Base-by-base conservation (phyloP, 1,140 invertebrate species). In the Panonychus citri region DNA sequence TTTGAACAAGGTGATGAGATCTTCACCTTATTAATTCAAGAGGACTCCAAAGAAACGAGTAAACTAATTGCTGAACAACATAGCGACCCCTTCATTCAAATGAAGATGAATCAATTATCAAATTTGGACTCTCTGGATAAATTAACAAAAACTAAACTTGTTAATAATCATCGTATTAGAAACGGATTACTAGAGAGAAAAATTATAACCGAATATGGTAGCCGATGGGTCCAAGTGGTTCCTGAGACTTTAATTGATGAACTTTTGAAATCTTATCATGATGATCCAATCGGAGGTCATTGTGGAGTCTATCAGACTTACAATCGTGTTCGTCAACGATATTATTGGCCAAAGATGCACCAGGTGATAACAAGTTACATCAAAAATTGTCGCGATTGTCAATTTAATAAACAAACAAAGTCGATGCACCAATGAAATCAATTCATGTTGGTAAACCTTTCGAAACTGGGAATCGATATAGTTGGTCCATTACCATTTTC, bases 381-480 rank as follows among this genome's bases (percentile, higher is more conserved):
- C 3, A 25, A 37, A 21, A 40, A 17, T 2, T 54, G 56, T 28
- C 12, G 21, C 3, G 26, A 13, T 19, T 53, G 49, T 53, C 49
- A 57, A 53, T 12, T 5, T 25, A 53, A 27, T 4, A 53, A 57
- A 26, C 17, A 27, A 5, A 12, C 48, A 19, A 17, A 5, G n/a
- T 13, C 17, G 17, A n/a, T 30, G 8, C 30, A 30, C 17, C 25
- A 13, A 39, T 55, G 56, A 52, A 54, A 21, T 50, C 50, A 40
- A 39, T 55, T 24, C 55, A 49, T 34, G 39, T 17, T 21, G 15
- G 54, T 56, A 5, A 62, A 64, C 8, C 43, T 61, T 34, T 60
- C 62, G 25, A 56, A 59, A 15, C 50, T 63, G 12, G 65, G 64
- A 15, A 51, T 66, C 19, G 65, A 67, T 54, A 60, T 65, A 34